These are phyloP conservation scores for Pipistrellus pygmaeus DNA, from an alignment of 2,797 vertebrate species.

Conservation along the genomic window DNA sequence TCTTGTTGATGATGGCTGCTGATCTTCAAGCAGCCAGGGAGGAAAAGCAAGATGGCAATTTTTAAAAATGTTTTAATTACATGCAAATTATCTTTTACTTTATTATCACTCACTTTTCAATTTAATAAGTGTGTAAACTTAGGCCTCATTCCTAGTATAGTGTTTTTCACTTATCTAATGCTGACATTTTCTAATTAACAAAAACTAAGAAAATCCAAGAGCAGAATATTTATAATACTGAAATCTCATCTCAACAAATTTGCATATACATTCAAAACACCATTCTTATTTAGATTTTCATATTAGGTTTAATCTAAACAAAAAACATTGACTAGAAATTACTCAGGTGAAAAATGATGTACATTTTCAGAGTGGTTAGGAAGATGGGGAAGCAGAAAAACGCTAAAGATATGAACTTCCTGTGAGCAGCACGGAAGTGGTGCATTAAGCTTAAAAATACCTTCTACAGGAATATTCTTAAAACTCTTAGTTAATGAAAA, in stretches of 20 bases:
- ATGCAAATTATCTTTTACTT: not conserved
- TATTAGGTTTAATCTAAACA: conserved; percentile 45
- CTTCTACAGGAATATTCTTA: not conserved
- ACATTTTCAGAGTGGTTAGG: not conserved
- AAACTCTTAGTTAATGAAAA: conserved; percentile 31
- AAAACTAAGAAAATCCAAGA: conserved; percentile 21
- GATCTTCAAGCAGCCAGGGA: not conserved
- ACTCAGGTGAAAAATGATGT: conserved; percentile 12
- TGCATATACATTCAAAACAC: conserved; percentile 33
- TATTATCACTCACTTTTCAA: conserved; percentile 46
- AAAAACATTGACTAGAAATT: conserved; percentile 31
- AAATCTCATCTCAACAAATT: conserved; percentile 38
- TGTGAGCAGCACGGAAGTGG: not conserved
- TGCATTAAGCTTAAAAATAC: not conserved
- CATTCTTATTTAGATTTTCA: conserved; percentile 69
- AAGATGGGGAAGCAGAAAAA: not conserved
- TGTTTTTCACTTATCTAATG: not conserved
- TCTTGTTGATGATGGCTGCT: no score
- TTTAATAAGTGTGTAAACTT: not conserved
- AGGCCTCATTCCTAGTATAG: not conserved
- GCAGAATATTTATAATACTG: not conserved
- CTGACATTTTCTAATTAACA: not conserved
- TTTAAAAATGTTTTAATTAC: conserved; percentile 24
- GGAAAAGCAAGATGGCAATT: not conserved
- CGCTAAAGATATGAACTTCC: not conserved